Evolutionary conservation across 2,113 vertebrate genomes (phyloP), one percentile per base, ranked within the genome.

Genomic region (Limanda limanda): DNA sequence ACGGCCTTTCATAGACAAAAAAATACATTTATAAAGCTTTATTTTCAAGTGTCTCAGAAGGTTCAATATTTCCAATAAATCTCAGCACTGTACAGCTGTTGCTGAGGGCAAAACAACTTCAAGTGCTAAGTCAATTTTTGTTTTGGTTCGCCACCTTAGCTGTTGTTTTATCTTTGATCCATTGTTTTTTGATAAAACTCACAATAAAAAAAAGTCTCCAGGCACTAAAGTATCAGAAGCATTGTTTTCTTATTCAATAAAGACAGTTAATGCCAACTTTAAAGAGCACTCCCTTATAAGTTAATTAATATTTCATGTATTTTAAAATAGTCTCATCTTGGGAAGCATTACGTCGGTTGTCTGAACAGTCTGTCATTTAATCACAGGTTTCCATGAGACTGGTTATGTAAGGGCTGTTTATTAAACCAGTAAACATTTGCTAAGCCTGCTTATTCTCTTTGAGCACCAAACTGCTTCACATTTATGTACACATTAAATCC

Each of bases 61-160:
- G 37, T 64, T 65, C 40, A 78, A 67, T 68, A 60, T 75, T 64
- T 78, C 40, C 48, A 69, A 47, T 25, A 70, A 17, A 66, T 27
- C 54, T 66, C 25, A 20, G 24, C 5, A 7, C 14, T 47, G 55
- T 52, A 55, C 47, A 79, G 20, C 57, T 67, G 61, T 66, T 1
- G 25, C 72, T 77, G 27, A 78, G 55, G 64, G 59, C 54, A 65
- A 76, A 84, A 77, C 42, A 56, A 65, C 67, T 71, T 61, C 20
- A 76, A 71, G 59, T n/a, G 51, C 20, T 58, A 70, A 80, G 73
- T 78, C 72, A 76, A 66, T 81, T 71, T 57, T 25, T 5, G 68
- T 42, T 71, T 37, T n/a, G 14, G 8, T 31, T 20, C 40, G 27
- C n/a, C 75, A 71, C 25, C 47, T 45, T 20, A 66, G 35, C 57